A percentile compares a stretch with the other conserved stretches of the same genome.
These are phyloP conservation scores for Nycteola revayana DNA, from an alignment of 2,888 invertebrate species.

Conservation along the genomic window DNA sequence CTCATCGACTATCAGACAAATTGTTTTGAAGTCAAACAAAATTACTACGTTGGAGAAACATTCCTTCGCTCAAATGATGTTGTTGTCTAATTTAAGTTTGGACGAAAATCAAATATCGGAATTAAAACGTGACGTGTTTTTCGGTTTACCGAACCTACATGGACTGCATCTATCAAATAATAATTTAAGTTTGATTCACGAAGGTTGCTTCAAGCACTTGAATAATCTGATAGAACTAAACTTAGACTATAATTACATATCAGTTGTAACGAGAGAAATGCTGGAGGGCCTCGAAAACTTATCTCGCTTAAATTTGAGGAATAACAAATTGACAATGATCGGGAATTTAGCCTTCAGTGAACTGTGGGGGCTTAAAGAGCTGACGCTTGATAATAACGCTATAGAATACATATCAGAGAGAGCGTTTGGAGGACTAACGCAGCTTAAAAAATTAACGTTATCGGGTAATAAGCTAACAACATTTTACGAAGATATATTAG, in stretches of 20 bases:
- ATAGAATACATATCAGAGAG: constrained; percentile 88
- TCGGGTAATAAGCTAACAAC: constrained; percentile 88
- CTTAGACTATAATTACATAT: constrained; percentile 88
- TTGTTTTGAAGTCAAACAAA: constrained; percentile 86
- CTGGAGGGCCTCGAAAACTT: constrained; percentile 88
- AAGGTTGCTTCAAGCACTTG: constrained; percentile 90
- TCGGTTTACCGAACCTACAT: constrained; percentile 86
- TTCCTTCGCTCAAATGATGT: constrained; percentile 88
- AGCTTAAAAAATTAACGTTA: constrained; percentile 86
- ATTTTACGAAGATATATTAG: constrained; percentile 87
- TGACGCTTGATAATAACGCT: constrained; percentile 86
- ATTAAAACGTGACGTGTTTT: constrained; percentile 87
- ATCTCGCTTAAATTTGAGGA: constrained; percentile 86
- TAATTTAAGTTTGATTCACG: constrained; percentile 91
- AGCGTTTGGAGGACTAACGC: constrained; percentile 88
- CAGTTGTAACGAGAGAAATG: constrained; percentile 88
- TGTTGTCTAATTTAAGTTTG: constrained; percentile 85
- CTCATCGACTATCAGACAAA: constrained; percentile 85
- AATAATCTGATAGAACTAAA: constrained; percentile 89
- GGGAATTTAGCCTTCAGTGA: constrained; percentile 91
- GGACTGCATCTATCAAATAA: constrained; percentile 92
- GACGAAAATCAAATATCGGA: constrained; percentile 89
- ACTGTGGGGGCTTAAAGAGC: constrained; percentile 86
- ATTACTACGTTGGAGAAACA: constrained; percentile 85
- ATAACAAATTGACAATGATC: constrained; percentile 88